Conservation (phyloP, 2,797 vertebrate species). For the Falco berigora region DNA sequence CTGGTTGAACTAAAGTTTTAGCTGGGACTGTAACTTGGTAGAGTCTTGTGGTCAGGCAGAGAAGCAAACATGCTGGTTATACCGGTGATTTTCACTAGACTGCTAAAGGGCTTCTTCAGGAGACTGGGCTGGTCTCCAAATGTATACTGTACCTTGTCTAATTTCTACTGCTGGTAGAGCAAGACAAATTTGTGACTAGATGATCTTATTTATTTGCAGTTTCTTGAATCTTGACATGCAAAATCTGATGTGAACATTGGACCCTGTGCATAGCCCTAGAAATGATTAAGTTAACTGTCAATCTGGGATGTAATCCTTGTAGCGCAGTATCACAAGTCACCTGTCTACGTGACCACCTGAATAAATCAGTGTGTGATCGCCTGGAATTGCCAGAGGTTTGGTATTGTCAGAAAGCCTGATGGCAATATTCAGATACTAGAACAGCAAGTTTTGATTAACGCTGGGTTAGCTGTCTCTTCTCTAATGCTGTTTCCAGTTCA, state of each 20-base stretch:
- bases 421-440: not conserved
- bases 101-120: not conserved
- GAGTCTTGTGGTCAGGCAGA: not conserved
- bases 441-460: not conserved
- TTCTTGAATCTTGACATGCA: not conserved
- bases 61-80: not conserved
- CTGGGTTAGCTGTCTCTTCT: constrained; percentile 28
- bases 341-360: not conserved
- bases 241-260: not conserved
- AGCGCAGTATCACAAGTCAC: not conserved
- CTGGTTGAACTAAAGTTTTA: not conserved
- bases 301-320: not conserved
- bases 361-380: not conserved
- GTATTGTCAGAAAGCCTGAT: not conserved
- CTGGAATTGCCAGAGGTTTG: not conserved
- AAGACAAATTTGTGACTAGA: not conserved
- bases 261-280: not conserved
- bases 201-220: not conserved
- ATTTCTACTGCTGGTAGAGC: not conserved
- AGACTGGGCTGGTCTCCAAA: not conserved
- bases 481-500: constrained; percentile 43
- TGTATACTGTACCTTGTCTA: not conserved
- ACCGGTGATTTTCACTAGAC: not conserved
- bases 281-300: not conserved
- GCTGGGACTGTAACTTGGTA: not conserved